Evolutionary conservation across 2,888 invertebrate species (phyloP).

Genomic region (Deilephila elpenor): DNA sequence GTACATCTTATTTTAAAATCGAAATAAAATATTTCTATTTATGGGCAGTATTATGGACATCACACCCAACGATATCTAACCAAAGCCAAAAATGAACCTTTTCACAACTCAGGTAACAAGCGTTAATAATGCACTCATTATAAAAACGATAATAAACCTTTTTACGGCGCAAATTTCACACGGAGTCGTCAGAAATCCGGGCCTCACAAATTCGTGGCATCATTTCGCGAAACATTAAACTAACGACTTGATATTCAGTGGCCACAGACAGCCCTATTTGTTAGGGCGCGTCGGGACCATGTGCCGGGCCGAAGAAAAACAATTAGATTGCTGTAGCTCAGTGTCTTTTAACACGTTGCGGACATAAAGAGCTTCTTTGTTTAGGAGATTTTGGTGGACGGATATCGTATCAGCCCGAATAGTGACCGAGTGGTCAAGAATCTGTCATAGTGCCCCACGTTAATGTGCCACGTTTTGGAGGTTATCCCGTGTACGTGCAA

Average conservation of each 20-base stretch:
- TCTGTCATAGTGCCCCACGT: too few species aligned
- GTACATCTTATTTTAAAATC: too few species aligned
- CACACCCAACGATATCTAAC: neutral
- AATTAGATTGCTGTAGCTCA: slow-evolving; percentile 60
- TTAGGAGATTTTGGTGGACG: too few species aligned
- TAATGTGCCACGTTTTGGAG: too few species aligned
- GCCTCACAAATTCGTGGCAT: slow-evolving; percentile 48
- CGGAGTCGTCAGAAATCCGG: slow-evolving; percentile 3
- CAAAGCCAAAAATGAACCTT: neutral
- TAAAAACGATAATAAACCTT: neutral
- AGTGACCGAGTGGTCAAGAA: too few species aligned
- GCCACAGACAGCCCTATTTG: slow-evolving; percentile 66
- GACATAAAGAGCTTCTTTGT: slow-evolving; percentile 44
- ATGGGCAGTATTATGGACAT: too few species aligned
- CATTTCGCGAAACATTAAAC: slow-evolving; percentile 58
- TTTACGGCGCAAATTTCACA: slow-evolving; percentile 7
- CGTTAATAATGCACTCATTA: neutral
- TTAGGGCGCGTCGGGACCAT: slow-evolving; percentile 59
- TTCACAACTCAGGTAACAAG: neutral
- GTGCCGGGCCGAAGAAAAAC: slow-evolving; percentile 67
- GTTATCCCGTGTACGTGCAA: too few species aligned
- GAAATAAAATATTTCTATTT: too few species aligned
- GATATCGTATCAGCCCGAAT: too few species aligned
- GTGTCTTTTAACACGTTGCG: slow-evolving; percentile 56
- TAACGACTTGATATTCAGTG: slow-evolving; percentile 59